These are phyloP conservation scores for Saxicola maurus DNA, from an alignment of 2,797 vertebrate species.

Conservation along the genomic window DNA sequence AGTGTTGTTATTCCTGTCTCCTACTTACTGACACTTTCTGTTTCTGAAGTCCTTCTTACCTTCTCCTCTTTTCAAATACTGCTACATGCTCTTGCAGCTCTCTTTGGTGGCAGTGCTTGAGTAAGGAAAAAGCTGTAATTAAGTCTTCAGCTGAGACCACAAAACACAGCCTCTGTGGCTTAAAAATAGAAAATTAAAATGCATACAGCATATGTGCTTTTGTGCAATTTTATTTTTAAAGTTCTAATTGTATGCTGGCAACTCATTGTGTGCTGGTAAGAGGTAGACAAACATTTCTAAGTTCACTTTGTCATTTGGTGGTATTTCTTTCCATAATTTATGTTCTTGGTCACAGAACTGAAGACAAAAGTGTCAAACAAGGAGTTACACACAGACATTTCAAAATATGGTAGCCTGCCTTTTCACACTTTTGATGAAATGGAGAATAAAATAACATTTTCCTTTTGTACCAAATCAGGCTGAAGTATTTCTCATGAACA, in stretches of 20 bases:
- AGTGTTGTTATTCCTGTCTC: not conserved
- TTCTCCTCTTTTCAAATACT: not conserved
- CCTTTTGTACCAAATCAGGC: not conserved
- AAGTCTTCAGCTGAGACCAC: not conserved
- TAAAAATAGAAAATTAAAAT: constrained; percentile 26
- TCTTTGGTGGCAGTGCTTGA: not conserved
- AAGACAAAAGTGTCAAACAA: not conserved
- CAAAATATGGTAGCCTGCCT: not conserved
- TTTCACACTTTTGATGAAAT: not conserved
- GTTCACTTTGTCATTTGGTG: not conserved
- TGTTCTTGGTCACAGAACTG: not conserved
- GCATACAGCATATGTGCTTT: not conserved
- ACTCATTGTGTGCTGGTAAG: not conserved
- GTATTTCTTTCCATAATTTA: not conserved
- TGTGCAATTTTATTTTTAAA: constrained; percentile 9
- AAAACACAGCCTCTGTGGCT: not conserved
- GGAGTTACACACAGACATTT: not conserved
- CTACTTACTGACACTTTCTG: not conserved
- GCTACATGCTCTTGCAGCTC: not conserved
- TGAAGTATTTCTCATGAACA: not conserved
- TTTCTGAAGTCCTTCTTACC: not conserved
- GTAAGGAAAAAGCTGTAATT: not conserved
- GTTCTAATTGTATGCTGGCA: constrained; percentile 20
- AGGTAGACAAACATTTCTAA: not conserved
- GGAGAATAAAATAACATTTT: not conserved